Evolutionary conservation across 2,888 invertebrate species (phyloP), one percentile per base, ranked within the genome.

Genomic region (Microctonus hyperodae): DNA sequence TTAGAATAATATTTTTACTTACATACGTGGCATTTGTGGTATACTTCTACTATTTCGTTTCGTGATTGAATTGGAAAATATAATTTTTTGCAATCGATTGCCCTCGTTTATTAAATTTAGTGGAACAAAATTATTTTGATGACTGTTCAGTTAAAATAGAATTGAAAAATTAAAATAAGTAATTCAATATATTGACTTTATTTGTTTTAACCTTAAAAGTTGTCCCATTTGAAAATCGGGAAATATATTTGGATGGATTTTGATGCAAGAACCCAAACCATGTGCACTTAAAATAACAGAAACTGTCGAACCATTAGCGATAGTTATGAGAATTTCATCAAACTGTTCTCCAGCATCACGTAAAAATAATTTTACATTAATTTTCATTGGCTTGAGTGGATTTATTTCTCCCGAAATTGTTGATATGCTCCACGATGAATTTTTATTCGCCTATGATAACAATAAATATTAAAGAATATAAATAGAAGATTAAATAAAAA

Each of bases 251-350:
- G 91, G 90, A 53, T 89, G 87, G 13, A 89, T 87, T 25, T 88
- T 75, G 69, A 92, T 89, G 69, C 90, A 90, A 0, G 90, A 89
- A 2, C 92, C 92, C 51, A 87, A 82, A 13, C 91, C 92, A 69
- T 86, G 86, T 0, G 88, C 90, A 28, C 84, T 85, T 44, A 92
- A 75, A 5, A 87, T 85, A 16, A 86, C 81, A 5, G 75, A 74
- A 22, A 85, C 78, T 1, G 83, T 80, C 33, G 85, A 83, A 64
- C 87, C 84, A 71, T 87, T 84, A 35, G 81, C 66, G 28, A 85
- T 73, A 11, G 74, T 67, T 28, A 87, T 72, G 13, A 73, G 66
- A 23, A 86, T 67, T 25, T 74, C 78, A 62, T 83, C 84, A 1
- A 67, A 73, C 68, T 81, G 81, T 65, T 78, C 80, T 11, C 84